Evolutionary conservation across 2,797 vertebrate genomes (phyloP), one percentile per base, ranked within the genome.

Genomic region (Semaprochilodus insignis): DNA sequence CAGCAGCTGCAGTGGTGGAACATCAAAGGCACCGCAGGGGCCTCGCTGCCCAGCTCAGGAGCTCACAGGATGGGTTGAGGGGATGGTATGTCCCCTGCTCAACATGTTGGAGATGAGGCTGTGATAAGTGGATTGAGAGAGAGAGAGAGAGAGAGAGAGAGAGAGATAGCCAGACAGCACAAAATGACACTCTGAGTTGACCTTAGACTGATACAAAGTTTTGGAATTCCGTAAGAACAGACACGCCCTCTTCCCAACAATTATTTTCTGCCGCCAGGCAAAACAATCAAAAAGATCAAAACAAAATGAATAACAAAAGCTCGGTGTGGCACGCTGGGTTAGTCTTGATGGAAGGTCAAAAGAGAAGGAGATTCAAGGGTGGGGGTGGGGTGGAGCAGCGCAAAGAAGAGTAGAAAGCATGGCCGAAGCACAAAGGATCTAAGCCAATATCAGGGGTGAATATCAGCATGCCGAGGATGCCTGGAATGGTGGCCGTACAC

Each of bases 381-480:
- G 89, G 91, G 89, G 84, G 85, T 60, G 6, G 7, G 87, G 75
- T 21, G 36, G 8, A 31, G 31, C 3, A 19, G 57, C 34, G 21
- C 17, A 10, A 21, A 25, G 44, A 77, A 5, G 15, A 5, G 55
- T 40, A 34, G 66, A 36, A 66, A 4, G 17, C 7, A 15, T 27
- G 23, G 59, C 66, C 34, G 55, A 44, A 44, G 67, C 60, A 80
- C 87, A 91, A 92, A 91, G 91, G 92, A 91, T 87, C 91, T 90
- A 87, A 93, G 94, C 91, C 85, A 88, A 92, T 94, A 94, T 95
- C 93, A 88, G 87, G 86, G 87, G 88, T 89, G 89, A 90, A 92
- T 92, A 95, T 95, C 93, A 90, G 93, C 89, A 94, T 95, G 90
- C 93, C 87, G 91, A 85, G 91, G 90, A 94, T 95, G 91, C 93